Percentiles rank a stretch among this genome's conserved stretches.
These are phyloP conservation scores for Cotesia typhae DNA, from an alignment of 1,140 invertebrate species.

Conservation along the genomic window DNA sequence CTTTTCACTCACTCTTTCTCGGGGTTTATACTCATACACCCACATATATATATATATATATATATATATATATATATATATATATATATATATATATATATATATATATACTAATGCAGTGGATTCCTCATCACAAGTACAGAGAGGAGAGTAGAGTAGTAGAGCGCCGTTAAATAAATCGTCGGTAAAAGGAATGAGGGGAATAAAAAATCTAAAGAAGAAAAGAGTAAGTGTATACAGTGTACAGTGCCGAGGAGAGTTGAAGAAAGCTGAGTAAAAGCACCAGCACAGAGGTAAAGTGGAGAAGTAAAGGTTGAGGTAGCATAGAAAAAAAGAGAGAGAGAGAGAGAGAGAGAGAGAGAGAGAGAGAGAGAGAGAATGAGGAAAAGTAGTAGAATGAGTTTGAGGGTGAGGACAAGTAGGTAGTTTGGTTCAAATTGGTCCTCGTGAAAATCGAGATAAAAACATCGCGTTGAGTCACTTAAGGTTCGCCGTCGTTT, in stretches of 20 bases:
- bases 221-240: neutral
- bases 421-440: conserved; percentile 45
- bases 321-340: neutral
- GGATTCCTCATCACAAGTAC: too few species aligned
- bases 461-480: conserved; percentile 28
- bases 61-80: neutral
- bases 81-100: neutral
- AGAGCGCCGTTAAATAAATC: conserved; percentile 48
- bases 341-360: neutral
- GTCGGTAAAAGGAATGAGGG: conserved; percentile 38
- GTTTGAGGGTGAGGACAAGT: conserved; percentile 16
- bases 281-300: neutral
- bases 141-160: neutral
- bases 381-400: conserved; percentile 5
- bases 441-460: conserved; percentile 37
- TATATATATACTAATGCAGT: neutral
- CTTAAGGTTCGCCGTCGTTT: conserved; percentile 23
- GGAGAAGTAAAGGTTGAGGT: neutral
- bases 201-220: neutral
- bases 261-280: too few species aligned
- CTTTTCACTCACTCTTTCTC: conserved; percentile 1
- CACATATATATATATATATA: neutral
- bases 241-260: too few species aligned
- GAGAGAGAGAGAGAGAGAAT: neutral
- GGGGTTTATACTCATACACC: conserved; percentile 21